Evolutionary conservation across 2,113 vertebrate species (phyloP), one percentile per base, ranked within the genome.

Genomic region (Oncorhynchus mykiss): DNA sequence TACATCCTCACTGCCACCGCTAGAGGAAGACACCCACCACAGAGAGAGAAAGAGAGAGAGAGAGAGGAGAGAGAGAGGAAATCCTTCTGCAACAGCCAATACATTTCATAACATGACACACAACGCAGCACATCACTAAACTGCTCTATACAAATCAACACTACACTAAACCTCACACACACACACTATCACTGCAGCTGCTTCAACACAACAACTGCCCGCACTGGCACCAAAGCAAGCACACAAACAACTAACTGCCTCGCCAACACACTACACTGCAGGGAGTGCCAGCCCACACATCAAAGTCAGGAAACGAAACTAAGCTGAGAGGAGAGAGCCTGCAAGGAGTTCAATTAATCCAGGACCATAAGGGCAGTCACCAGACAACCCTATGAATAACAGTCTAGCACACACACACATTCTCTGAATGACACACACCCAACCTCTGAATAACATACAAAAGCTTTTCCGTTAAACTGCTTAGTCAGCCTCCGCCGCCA

Each of bases 1-100:
- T 92, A 91, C 86, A 82, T 80, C 85, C 74, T 65, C 60, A 22
- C 48, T 0, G 14, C 11, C 31, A 71, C 73, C 67, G 74, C 29
- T 34, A 57, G 1, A 70, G 51, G 48, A 80, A 75, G 70, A 74
- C 62, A 73, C 74, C 39, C 67, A 9, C 60, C 18, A n/a, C 2
- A 25, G 20, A 67, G 11, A 54, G 64, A 75, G 1, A 54, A 12
- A 31, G 48, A 16, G 3, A 51, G 20, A 64, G 12, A 14, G 29
- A 62, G 9, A 31, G 54, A 72, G n/a, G 20, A 73, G 29, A 64
- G 29, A 16, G 24, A 22, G 59, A 34, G 6, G 34, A 68, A 29
- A 18, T n/a, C 18, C 48, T 70, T 12, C 70, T 70, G 65, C 25
- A 66, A 62, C 25, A 68, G 64, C 64, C 25, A 27, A 25, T 25